These are phyloP conservation scores for Mirza zaza DNA, from an alignment of 2,113 vertebrate genomes.

Conservation along the genomic window DNA sequence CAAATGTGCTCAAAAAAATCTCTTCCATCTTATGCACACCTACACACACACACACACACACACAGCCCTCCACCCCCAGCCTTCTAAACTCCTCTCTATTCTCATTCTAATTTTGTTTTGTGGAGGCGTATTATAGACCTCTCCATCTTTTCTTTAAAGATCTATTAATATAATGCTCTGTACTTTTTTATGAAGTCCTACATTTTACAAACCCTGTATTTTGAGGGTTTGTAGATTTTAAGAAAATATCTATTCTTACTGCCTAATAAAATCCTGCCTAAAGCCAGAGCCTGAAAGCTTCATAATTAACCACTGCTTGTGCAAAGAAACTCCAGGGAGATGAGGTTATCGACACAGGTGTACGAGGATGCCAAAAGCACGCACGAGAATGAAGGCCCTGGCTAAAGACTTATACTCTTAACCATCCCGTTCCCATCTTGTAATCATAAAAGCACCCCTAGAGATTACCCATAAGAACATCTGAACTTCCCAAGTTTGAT, in stretches of 20 bases:
- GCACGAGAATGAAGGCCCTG: not conserved
- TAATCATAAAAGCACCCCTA: not conserved
- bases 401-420: not conserved
- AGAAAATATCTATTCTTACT: not conserved
- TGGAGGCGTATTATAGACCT: not conserved
- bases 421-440: not conserved
- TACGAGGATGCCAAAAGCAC: not conserved
- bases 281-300: conserved; percentile 5
- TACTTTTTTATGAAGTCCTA: conserved; percentile 42
- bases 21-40: not conserved
- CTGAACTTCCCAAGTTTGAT: not conserved
- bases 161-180: not conserved
- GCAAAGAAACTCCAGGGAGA: conserved; percentile 43
- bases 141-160: not conserved
- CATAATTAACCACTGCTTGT: conserved; percentile 47
- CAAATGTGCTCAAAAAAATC: not conserved
- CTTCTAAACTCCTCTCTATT: not conserved
- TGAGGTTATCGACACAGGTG: conserved; percentile 47
- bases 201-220: conserved; percentile 37
- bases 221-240: not conserved
- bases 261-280: conserved; percentile 32
- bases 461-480: not conserved
- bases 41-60: not conserved
- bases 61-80: not conserved
- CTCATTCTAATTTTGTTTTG: not conserved